phyloP scores from a whole-genome alignment of 2,888 invertebrate species.

The Chelonus formosanus region DNA sequence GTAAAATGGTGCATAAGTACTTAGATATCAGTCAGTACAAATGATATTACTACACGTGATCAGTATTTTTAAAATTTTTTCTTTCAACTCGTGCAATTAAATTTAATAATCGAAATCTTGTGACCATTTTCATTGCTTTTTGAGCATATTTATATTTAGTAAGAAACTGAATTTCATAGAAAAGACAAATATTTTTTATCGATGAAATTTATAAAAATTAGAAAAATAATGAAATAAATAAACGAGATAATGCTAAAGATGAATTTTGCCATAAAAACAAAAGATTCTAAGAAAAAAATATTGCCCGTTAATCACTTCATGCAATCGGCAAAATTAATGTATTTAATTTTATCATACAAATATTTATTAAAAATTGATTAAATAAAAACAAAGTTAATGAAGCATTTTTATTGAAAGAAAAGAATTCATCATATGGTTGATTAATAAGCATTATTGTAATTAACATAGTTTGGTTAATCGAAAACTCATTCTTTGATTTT shows the following conservation, averaged over 20 bases:
- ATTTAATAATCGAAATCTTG: constrained; percentile 6
- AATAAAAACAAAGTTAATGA: no score
- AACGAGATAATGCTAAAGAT: constrained; percentile 28
- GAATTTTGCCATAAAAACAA: constrained; percentile 21
- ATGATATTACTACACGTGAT: constrained; percentile 25
- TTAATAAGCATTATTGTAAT: no score
- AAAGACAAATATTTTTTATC: not conserved
- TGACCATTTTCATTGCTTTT: constrained; percentile 12
- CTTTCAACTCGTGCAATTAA: constrained; percentile 23
- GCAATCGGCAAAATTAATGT: no score
- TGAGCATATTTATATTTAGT: constrained; percentile 3
- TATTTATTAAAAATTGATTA: no score
- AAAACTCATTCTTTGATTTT: no score
- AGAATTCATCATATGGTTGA: no score
- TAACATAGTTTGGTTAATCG: no score
- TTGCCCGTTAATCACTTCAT: no score
- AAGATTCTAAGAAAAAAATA: no score
- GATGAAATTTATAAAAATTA: constrained; percentile 11
- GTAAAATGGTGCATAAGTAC: constrained; percentile 19
- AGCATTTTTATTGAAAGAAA: no score
- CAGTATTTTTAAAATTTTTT: constrained; percentile 24
- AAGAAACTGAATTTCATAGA: constrained; percentile 2
- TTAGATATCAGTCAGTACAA: constrained; percentile 30
- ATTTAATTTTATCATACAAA: no score
- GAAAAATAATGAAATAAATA: not conserved